phyloP scores from a whole-genome alignment of 2,797 vertebrate genomes.

The Karalla daura region DNA sequence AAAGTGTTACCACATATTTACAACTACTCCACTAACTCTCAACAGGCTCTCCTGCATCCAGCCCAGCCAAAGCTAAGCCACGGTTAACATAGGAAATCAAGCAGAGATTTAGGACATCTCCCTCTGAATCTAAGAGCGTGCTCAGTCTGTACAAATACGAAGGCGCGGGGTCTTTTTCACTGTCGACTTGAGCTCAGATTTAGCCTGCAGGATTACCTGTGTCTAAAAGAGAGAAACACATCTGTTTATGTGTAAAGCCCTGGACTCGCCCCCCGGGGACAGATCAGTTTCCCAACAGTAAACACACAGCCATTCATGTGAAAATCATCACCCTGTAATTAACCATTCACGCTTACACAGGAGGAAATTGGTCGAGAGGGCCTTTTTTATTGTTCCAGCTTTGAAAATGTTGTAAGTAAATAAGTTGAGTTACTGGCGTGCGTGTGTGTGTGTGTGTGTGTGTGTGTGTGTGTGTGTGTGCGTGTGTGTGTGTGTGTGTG shows the following conservation, averaged over 20 bases:
- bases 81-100: constrained; percentile 84
- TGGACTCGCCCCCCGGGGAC: constrained; percentile 72
- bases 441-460: too few species aligned
- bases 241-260: constrained; percentile 79
- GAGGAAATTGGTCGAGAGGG: constrained; percentile 29
- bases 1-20: constrained; percentile 88
- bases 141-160: constrained; percentile 69
- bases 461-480: too few species aligned
- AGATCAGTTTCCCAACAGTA: constrained; percentile 58
- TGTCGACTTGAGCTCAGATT: constrained; percentile 69
- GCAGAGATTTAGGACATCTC: constrained; percentile 81
- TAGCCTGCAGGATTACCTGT: constrained; percentile 80
- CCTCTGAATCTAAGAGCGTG: constrained; percentile 64
- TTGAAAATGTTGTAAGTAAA: constrained; percentile 15
- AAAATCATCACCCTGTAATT: constrained; percentile 68
- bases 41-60: constrained; percentile 82
- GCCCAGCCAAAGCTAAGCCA: constrained; percentile 82
- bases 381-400: neutral
- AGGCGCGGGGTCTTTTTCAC: constrained; percentile 51
- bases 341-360: constrained; percentile 62
- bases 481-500: too few species aligned
- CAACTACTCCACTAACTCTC: constrained; percentile 86
- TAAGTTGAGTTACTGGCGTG: neutral
- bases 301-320: constrained; percentile 73
- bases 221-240: constrained; percentile 62